Conservation (phyloP, 2,797 vertebrate genomes). For the Intellagama lesueurii region DNA sequence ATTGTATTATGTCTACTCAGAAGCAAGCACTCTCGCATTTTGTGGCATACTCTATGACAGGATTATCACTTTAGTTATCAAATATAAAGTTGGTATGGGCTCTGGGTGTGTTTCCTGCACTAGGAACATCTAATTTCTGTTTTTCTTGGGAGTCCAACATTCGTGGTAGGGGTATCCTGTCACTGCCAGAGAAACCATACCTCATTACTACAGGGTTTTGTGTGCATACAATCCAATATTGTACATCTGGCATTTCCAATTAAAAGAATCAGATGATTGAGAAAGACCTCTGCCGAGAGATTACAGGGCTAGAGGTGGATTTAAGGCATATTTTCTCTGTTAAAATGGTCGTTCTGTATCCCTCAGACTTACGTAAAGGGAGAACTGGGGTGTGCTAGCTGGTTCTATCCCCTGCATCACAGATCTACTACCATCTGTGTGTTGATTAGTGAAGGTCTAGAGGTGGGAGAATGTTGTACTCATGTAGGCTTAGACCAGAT, state of each 20-base stretch:
- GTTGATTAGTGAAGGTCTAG: background rate
- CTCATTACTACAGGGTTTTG: background rate
- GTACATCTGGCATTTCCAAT: no score
- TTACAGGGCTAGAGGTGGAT: no score
- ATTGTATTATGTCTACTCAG: background rate
- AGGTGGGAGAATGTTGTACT: background rate
- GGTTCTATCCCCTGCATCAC: background rate
- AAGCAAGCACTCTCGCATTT: background rate
- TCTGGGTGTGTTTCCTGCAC: background rate
- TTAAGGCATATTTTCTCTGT: no score
- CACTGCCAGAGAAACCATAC: background rate
- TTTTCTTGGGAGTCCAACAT: background rate
- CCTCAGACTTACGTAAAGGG: background rate
- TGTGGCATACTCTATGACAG: background rate
- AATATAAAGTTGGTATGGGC: background rate
- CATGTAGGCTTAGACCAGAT: background rate
- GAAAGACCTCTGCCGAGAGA: no score
- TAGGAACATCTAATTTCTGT: background rate
- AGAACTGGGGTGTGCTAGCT: background rate
- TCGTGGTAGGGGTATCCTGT: conserved; percentile 1
- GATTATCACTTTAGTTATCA: background rate
- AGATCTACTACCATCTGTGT: background rate
- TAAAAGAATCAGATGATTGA: no score
- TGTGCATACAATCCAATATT: background rate
- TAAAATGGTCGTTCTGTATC: no score